These are phyloP conservation scores for Pristionchus japonicus DNA, from an alignment of 2,888 invertebrate species.

Conservation along the genomic window DNA sequence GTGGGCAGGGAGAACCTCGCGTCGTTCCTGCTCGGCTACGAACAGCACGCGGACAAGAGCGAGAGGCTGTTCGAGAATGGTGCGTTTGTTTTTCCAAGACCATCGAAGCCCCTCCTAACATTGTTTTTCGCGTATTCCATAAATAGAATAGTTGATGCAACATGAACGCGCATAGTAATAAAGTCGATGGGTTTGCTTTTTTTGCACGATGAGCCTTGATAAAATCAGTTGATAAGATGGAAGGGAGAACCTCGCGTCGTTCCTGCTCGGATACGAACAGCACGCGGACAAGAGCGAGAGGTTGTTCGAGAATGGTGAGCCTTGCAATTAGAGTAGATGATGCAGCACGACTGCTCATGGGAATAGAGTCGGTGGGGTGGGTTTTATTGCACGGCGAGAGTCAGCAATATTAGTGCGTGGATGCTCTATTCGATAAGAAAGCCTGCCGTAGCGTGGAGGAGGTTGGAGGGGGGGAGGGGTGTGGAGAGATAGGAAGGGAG, in stretches of 20 bases:
- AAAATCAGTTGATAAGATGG: no score
- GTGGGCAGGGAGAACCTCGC: conserved; percentile 40
- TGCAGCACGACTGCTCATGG: background rate
- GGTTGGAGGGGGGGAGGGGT: background rate
- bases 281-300: background rate
- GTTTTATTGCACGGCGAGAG: no score
- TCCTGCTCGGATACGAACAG: background rate
- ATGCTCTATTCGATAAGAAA: no score
- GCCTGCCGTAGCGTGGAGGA: background rate
- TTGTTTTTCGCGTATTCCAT: background rate
- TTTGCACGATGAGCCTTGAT: no score
- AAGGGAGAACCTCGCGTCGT: no score
- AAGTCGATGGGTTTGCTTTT: no score
- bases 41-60: background rate
- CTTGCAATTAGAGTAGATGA: background rate
- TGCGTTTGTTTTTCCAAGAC: no score
- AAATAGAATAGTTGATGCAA: background rate
- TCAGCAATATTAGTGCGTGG: no score
- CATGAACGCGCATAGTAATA: no score
- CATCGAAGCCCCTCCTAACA: no score
- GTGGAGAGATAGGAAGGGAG: background rate
- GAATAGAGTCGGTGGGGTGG: no score
- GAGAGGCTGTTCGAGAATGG: background rate
- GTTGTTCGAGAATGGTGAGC: background rate
- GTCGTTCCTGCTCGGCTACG: conserved; percentile 46